phyloP scores from a whole-genome alignment of 23 tunicate species.

The Corella eumyota region DNA sequence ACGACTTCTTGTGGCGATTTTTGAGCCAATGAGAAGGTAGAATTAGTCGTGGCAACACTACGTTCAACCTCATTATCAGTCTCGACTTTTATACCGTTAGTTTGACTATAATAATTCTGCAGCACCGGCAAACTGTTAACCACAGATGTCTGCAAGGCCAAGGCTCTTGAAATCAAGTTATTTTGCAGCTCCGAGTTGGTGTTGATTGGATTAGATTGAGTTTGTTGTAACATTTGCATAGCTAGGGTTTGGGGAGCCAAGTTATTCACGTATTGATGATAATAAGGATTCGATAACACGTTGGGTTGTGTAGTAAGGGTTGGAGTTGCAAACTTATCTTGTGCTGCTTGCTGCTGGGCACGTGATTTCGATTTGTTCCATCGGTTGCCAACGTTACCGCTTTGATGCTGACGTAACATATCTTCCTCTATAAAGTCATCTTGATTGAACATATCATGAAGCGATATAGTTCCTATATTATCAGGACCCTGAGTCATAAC shows the following conservation, averaged over 20 bases:
- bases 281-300: not conserved
- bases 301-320: slow-evolving; percentile 5
- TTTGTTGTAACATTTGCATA: slow-evolving; percentile 12
- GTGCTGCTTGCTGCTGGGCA: slow-evolving; percentile 1
- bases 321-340: not conserved
- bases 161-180: slow-evolving; percentile 28
- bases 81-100: not conserved
- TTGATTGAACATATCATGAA: slow-evolving; percentile 67
- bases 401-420: slow-evolving; percentile 16
- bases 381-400: slow-evolving; percentile 11
- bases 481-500: slow-evolving; percentile 1
- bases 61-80: not conserved
- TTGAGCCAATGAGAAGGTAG: slow-evolving; percentile 3
- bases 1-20: not conserved
- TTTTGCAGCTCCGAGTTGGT: slow-evolving; percentile 19
- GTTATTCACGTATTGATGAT: slow-evolving; percentile 14
- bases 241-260: slow-evolving; percentile 29
- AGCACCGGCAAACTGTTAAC: slow-evolving; percentile 14
- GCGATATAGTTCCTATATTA: slow-evolving; percentile 12
- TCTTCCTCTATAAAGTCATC: slow-evolving; percentile 44
- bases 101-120: slow-evolving; percentile 19
- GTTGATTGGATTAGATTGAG: slow-evolving; percentile 6
- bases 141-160: slow-evolving; percentile 15
- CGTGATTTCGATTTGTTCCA: slow-evolving; percentile 16
- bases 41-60: not conserved